phyloP scores from a whole-genome alignment of 2,113 vertebrate species.

The Tor tambroides region DNA sequence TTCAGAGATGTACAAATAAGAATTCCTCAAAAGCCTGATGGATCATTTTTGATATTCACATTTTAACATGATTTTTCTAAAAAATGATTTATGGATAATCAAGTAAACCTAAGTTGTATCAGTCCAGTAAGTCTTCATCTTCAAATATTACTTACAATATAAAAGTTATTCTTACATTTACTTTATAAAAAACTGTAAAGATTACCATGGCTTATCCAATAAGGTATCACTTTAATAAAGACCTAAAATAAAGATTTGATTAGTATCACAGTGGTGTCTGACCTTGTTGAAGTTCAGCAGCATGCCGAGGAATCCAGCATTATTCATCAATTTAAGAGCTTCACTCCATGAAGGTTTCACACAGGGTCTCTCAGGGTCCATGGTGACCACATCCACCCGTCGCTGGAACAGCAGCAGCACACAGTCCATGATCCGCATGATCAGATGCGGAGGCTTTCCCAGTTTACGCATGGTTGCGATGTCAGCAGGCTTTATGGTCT shows the following conservation, averaged over 20 bases:
- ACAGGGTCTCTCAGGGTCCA: conserved; percentile 75
- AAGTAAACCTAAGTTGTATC: too few relatives aligned
- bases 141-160: too few relatives aligned
- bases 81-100: too few relatives aligned
- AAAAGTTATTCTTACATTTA: background rate
- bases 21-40: too few relatives aligned
- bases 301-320: conserved; percentile 80
- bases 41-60: too few relatives aligned
- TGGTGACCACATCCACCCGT: conserved; percentile 75
- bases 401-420: conserved; percentile 85
- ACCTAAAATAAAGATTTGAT: background rate
- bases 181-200: background rate
- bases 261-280: background rate
- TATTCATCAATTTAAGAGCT: conserved; percentile 85
- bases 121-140: too few relatives aligned
- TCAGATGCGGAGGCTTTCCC: conserved; percentile 85
- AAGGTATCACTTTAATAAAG: background rate
- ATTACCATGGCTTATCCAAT: background rate
- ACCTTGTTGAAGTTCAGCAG: conserved; percentile 84
- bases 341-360: conserved; percentile 81
- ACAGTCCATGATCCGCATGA: conserved; percentile 88
- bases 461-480: conserved; percentile 86
- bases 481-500: conserved; percentile 86
- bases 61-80: too few relatives aligned
- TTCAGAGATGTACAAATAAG: too few relatives aligned